phyloP scores from a whole-genome alignment of 2,888 invertebrate species.

The Volucella inflata region DNA sequence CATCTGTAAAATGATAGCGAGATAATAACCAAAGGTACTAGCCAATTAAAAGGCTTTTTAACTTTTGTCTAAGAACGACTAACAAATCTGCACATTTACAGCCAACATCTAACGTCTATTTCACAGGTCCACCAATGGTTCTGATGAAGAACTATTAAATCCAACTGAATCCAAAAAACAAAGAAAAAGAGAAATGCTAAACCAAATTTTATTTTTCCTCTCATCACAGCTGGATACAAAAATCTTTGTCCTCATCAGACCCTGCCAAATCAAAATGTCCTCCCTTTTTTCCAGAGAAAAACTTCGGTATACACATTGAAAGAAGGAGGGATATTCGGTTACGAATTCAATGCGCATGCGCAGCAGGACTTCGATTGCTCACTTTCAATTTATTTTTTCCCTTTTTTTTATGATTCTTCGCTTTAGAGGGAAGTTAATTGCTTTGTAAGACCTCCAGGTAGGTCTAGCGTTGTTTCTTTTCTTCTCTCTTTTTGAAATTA shows the following conservation, averaged over 20 bases:
- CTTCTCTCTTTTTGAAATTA: slow-evolving; percentile 10
- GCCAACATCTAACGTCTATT: no score
- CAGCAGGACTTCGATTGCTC: slow-evolving; percentile 68
- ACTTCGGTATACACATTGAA: slow-evolving; percentile 4
- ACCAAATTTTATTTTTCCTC: not conserved
- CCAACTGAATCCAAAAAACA: not conserved
- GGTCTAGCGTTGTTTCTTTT: slow-evolving; percentile 12
- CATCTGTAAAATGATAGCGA: no score
- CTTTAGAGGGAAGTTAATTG: slow-evolving; percentile 57
- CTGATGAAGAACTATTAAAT: no score
- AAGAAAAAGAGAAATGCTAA: not conserved
- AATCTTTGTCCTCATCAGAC: slow-evolving; percentile 5
- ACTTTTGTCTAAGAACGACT: no score
- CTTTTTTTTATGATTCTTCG: slow-evolving; percentile 9
- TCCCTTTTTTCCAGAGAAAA: slow-evolving; percentile 7
- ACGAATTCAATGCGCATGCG: slow-evolving; percentile 56
- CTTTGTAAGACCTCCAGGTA: slow-evolving; percentile 54
- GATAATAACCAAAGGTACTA: no score
- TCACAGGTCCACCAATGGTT: no score
- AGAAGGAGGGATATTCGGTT: slow-evolving; percentile 50
- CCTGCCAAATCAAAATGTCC: not conserved
- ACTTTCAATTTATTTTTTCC: slow-evolving; percentile 44
- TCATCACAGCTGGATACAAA: slow-evolving; percentile 38
- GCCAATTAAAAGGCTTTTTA: no score
- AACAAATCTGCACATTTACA: no score